phyloP scores from a whole-genome alignment of 2,797 vertebrate genomes.

The Ctenosaura bakeri region DNA sequence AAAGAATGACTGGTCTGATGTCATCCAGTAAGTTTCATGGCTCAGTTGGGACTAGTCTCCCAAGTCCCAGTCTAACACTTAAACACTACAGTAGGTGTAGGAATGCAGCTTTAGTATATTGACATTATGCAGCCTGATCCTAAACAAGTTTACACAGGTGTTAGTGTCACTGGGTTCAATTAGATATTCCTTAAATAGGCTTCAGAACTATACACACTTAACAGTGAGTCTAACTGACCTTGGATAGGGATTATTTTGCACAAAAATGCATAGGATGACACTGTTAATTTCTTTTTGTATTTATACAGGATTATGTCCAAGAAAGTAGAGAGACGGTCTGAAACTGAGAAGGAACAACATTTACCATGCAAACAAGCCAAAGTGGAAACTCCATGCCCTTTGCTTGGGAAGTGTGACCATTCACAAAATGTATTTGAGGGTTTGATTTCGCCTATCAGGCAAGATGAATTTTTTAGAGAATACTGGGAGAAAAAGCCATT shows the following conservation, averaged over 20 bases:
- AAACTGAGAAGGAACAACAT: slow-evolving; percentile 47
- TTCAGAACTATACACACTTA: background rate
- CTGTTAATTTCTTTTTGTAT: slow-evolving; percentile 2
- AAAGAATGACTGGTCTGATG: too few species aligned
- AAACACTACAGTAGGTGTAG: too few species aligned
- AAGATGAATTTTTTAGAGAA: slow-evolving; percentile 86
- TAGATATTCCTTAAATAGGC: background rate
- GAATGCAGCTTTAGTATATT: background rate
- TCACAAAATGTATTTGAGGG: slow-evolving; percentile 86
- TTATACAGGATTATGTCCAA: slow-evolving; percentile 83
- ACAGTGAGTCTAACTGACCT: background rate
- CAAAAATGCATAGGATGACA: slow-evolving; percentile 7
- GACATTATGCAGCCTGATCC: background rate
- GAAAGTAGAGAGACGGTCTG: slow-evolving; percentile 73
- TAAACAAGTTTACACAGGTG: background rate
- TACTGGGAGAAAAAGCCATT: slow-evolving; percentile 93
- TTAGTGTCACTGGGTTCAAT: background rate
- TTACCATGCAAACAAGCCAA: slow-evolving; percentile 75
- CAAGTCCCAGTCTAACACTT: too few species aligned
- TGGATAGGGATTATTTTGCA: background rate
- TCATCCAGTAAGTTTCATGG: background rate
- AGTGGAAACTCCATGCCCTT: slow-evolving; percentile 6
- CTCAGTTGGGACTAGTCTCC: too few species aligned
- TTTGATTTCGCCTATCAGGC: slow-evolving; percentile 86
- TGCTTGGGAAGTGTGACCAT: slow-evolving; percentile 80